phyloP scores from a whole-genome alignment of 2,888 invertebrate species.

The Cephonodes hylas region DNA sequence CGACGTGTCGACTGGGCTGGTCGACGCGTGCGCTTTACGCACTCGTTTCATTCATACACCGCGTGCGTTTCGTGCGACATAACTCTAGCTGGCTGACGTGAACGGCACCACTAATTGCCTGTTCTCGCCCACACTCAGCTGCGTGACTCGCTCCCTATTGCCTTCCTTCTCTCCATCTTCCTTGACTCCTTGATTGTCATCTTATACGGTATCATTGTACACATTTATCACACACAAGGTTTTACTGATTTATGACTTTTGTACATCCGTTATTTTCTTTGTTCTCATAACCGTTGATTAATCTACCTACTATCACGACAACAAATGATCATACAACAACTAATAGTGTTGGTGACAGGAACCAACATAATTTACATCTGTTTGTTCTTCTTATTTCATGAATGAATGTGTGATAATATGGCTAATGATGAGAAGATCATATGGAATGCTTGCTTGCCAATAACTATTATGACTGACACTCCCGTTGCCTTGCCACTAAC shows the following conservation, averaged over 20 bases:
- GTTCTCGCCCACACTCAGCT: slow-evolving; percentile 54
- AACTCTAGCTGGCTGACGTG: slow-evolving; percentile 60
- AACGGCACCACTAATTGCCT: slow-evolving; percentile 55
- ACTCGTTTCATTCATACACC: slow-evolving; percentile 45
- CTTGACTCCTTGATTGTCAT: slow-evolving; percentile 50
- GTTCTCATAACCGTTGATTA: slow-evolving; percentile 25
- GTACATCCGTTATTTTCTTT: slow-evolving; percentile 30
- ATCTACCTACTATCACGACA: slow-evolving; percentile 5
- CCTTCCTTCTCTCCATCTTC: slow-evolving; percentile 49
- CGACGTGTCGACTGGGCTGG: slow-evolving; percentile 51
- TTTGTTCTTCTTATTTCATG: slow-evolving; percentile 19
- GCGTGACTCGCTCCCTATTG: slow-evolving; percentile 50
- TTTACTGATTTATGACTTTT: slow-evolving; percentile 32
- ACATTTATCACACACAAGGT: slow-evolving; percentile 15
- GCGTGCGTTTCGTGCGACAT: slow-evolving; percentile 45
- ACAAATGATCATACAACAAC: neutral
- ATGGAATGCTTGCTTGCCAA: slow-evolving; percentile 71
- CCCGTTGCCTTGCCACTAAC: slow-evolving; percentile 79
- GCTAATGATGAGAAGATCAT: slow-evolving; percentile 29
- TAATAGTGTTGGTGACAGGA: neutral
- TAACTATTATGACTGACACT: slow-evolving; percentile 60
- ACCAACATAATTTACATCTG: neutral
- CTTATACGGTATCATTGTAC: slow-evolving; percentile 41
- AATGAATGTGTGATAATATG: slow-evolving; percentile 8
- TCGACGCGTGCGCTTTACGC: slow-evolving; percentile 41